Base-by-base conservation (phyloP, 2,113 vertebrate species). In the Pycnonotus jocosus region DNA sequence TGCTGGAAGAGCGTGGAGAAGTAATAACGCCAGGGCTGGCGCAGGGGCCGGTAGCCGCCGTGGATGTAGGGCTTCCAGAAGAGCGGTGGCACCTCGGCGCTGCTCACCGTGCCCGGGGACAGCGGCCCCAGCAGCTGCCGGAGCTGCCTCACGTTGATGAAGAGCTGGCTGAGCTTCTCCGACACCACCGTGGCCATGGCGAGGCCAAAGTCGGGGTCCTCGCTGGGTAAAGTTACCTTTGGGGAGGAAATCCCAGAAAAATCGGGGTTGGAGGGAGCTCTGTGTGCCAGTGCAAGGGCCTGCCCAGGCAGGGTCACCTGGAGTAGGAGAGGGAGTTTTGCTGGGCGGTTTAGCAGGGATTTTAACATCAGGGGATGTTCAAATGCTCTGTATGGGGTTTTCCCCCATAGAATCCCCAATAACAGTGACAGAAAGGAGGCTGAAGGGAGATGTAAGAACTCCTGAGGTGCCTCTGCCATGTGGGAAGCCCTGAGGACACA, bases 41-140 rank as follows among this genome's bases (percentile, higher is more conserved):
- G 98, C 24, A 99, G 95, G 0, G 99, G 99, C 56, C 99, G 97
- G 98, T 99, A 99, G 66, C 99, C 99, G 0, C 96, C 81, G 23
- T 98, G 97, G 97, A 99, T 99, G 97, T 99, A 99, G 0, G 98
- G 98, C 96, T 99, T 99, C 72, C 98, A 98, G 96, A 99, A 99
- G 15, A 99, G 97, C 45, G 94, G 98, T 0, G 99, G 99, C 71
- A 99, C 99, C 20, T 99, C 98, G 0, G 98, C 95, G 12, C 98
- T 97, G 96, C 98, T 98, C 85, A 99, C 98, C 0, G 99, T 99
- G 98, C 98, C 98, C 25, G 98, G 97, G 7, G 98, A 72, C 35
- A 96, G 98, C 10, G 99, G 98, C 13, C 95, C 98, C 47, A 98
- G 97, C 53, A 98, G 96, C 96, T 93, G 98, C 10, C 98, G 98